phyloP scores from a whole-genome alignment of 92 coral and sea anemone species.

The Virgularia gustaviana region DNA sequence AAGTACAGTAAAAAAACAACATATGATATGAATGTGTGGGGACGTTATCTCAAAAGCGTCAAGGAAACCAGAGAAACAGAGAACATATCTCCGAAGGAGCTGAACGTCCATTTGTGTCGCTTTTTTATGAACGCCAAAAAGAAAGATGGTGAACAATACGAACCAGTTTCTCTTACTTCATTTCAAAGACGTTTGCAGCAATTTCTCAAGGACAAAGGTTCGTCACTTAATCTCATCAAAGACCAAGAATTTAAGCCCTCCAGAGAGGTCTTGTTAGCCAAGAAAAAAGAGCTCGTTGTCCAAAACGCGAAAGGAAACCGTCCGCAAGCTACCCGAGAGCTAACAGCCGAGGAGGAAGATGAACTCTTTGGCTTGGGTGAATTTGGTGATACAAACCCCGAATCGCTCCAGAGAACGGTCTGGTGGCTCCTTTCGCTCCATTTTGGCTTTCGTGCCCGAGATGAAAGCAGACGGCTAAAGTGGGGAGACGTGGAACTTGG shows the following conservation, averaged over 20 bases:
- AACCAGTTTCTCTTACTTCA: not conserved
- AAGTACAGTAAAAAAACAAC: conserved; percentile 40
- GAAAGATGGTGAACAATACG: conserved; percentile 6
- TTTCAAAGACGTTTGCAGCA: conserved; percentile 9
- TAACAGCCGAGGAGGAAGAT: conserved; percentile 29
- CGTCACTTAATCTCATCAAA: conserved; percentile 15
- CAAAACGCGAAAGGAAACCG: not conserved
- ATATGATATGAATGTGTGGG: conserved; percentile 37
- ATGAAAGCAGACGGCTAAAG: not conserved
- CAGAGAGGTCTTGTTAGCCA: conserved; percentile 33
- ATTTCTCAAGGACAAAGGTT: not conserved
- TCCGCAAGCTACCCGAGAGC: not conserved
- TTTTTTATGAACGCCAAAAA: conserved; percentile 26
- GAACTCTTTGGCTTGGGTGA: not conserved
- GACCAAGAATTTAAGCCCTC: conserved; percentile 31
- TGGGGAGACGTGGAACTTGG: conserved; percentile 14
- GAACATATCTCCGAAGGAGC: conserved; percentile 15
- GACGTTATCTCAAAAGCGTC: not conserved
- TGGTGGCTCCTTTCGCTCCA: conserved; percentile 36
- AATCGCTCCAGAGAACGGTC: conserved; percentile 16
- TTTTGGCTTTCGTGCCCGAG: conserved; percentile 19
- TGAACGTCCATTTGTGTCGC: conserved; percentile 20
- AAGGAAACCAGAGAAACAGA: not conserved
- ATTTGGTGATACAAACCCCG: conserved; percentile 19
- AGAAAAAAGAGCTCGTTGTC: conserved; percentile 1